A percentile compares a stretch with the other conserved stretches of the same genome.
Conservation (phyloP, 2,888 invertebrate species). For the Odontomyia ornata region DNA sequence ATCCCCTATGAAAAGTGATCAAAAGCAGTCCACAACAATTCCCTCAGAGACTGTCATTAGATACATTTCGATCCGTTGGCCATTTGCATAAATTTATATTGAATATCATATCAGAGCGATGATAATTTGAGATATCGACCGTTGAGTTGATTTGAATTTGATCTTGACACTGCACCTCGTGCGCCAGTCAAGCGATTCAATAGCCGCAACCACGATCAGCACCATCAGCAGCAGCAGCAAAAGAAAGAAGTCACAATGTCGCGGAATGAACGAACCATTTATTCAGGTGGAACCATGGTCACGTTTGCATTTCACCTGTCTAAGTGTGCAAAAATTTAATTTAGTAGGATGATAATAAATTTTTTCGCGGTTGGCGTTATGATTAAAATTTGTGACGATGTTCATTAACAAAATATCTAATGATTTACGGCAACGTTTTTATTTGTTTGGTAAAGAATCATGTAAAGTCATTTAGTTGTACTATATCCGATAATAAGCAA, state of each 20-base stretch:
- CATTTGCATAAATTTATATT: constrained; percentile 27
- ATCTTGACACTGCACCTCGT: constrained; percentile 19
- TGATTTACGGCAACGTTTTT: too few relatives aligned
- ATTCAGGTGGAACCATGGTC: constrained; percentile 14
- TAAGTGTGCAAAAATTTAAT: background rate
- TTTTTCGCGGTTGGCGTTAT: too few relatives aligned
- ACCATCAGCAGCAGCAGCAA: too few relatives aligned
- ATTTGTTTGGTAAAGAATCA: too few relatives aligned
- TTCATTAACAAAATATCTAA: too few relatives aligned
- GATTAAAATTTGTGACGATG: too few relatives aligned
- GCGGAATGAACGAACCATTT: background rate
- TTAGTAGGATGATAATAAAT: too few relatives aligned
- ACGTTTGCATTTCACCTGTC: constrained; percentile 28
- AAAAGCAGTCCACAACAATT: background rate
- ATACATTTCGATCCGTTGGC: background rate
- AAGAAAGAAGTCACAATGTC: background rate
- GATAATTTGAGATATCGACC: constrained; percentile 19
- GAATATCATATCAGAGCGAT: constrained; percentile 11
- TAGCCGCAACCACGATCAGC: background rate
- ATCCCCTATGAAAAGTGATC: constrained; percentile 9
- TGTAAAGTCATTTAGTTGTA: too few relatives aligned
- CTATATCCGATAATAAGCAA: too few relatives aligned
- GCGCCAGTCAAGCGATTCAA: background rate
- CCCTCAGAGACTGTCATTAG: background rate
- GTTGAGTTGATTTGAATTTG: constrained; percentile 10